Percentiles rank a stretch among this genome's conserved stretches.
phyloP scores from a whole-genome alignment of 1,140 invertebrate species.

The Lerema accius region DNA sequence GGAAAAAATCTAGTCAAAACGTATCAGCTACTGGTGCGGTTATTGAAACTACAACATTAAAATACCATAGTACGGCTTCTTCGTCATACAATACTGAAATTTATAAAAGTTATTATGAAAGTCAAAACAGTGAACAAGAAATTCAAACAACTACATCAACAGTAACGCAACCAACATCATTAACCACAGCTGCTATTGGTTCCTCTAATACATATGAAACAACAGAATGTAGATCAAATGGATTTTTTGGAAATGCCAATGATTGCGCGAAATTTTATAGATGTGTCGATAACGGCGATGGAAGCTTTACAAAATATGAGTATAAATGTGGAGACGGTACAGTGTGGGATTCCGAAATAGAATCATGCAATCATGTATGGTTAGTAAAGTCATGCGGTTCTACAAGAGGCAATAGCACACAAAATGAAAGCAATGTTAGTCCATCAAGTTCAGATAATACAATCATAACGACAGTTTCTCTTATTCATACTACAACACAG shows the following conservation, averaged over 20 bases:
- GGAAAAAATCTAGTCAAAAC: slow-evolving; percentile 29
- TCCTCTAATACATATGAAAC: slow-evolving; percentile 10
- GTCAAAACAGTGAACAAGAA: slow-evolving; percentile 30
- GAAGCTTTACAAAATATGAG: slow-evolving; percentile 83
- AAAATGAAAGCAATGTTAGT: slow-evolving; percentile 29
- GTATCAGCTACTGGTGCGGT: slow-evolving; percentile 12
- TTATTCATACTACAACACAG: slow-evolving; percentile 30
- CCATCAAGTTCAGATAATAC: slow-evolving; percentile 34
- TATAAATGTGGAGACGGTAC: slow-evolving; percentile 86
- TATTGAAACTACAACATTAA: slow-evolving; percentile 33
- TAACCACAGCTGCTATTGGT: slow-evolving; percentile 30
- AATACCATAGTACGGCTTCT: slow-evolving; percentile 31
- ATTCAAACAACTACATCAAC: slow-evolving; percentile 18
- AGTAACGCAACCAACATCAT: slow-evolving; percentile 31
- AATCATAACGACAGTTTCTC: slow-evolving; percentile 28
- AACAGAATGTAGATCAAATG: slow-evolving; percentile 57
- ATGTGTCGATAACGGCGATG: slow-evolving; percentile 85
- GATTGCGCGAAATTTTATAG: slow-evolving; percentile 88
- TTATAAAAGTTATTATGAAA: slow-evolving; percentile 35
- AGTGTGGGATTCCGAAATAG: slow-evolving; percentile 84
- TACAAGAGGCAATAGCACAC: slow-evolving; percentile 4
- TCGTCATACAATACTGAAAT: slow-evolving; percentile 26
- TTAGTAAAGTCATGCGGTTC: slow-evolving; percentile 68
- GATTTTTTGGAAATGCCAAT: slow-evolving; percentile 82
- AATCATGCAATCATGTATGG: slow-evolving; percentile 85